Percentiles rank a stretch among this genome's conserved stretches.
Conservation (phyloP, 1,140 invertebrate genomes). For the Drosophila lacteicornis region DNA sequence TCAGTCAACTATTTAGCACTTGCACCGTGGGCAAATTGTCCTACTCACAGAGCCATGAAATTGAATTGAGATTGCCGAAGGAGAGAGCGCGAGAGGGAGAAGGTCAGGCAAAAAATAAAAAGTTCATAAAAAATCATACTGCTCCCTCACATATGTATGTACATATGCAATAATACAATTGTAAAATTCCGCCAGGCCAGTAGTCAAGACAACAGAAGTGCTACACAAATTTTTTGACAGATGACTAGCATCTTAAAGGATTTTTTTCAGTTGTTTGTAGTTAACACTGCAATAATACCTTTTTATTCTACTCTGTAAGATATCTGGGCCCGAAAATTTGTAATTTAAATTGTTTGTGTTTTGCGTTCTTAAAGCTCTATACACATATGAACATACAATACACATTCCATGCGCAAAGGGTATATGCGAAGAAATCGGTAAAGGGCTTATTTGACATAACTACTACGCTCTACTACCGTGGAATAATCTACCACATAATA, state of each 20-base stretch:
- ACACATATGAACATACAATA: no score
- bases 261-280: not conserved
- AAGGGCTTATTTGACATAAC: no score
- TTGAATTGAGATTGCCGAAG: conserved; percentile 55
- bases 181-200: not conserved
- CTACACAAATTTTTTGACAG: not conserved
- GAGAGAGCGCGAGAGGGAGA: not conserved
- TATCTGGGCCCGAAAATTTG: no score
- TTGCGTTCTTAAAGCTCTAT: no score
- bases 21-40: conserved; percentile 66
- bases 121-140: not conserved
- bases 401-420: no score
- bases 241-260: not conserved
- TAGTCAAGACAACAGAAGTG: not conserved
- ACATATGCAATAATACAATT: conserved; percentile 1
- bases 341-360: no score
- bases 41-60: conserved; percentile 77
- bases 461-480: no score
- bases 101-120: conserved; percentile 5
- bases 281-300: no score
- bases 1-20: conserved; percentile 81
- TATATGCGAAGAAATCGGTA: no score
- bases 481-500: no score
- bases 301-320: no score
- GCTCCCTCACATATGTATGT: not conserved